These are phyloP conservation scores for Nemurella pictetii DNA, from an alignment of 2,888 invertebrate genomes.

Conservation along the genomic window DNA sequence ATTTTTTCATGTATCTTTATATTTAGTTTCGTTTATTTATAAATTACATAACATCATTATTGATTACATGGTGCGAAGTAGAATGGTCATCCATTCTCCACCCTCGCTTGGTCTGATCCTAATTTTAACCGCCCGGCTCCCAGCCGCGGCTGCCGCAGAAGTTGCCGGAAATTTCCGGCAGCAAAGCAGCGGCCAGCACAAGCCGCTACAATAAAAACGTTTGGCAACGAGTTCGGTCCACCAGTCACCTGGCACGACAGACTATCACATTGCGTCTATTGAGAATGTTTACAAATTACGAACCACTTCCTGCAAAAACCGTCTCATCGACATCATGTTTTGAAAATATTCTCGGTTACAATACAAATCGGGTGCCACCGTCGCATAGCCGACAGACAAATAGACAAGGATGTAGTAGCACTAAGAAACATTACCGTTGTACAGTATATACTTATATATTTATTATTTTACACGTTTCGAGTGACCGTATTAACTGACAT, in stretches of 20 bases:
- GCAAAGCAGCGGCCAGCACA: background rate
- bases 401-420: too few relatives aligned
- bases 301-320: background rate
- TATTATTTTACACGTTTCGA: too few relatives aligned
- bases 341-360: background rate
- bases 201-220: conserved; percentile 14
- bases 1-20: background rate
- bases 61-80: background rate
- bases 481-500: too few relatives aligned
- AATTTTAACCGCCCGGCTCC: background rate
- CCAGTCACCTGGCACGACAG: background rate
- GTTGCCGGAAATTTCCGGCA: background rate
- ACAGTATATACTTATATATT: too few relatives aligned
- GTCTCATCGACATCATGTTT: background rate
- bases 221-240: background rate
- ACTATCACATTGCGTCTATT: conserved; percentile 8
- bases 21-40: conserved; percentile 8
- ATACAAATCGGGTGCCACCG: background rate
- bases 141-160: background rate
- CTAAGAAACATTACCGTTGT: too few relatives aligned
- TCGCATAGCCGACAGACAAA: background rate
- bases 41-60: conserved; percentile 26
- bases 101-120: background rate
- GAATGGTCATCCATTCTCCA: background rate
- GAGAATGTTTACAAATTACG: background rate